Evolutionary conservation across 2,797 vertebrate genomes (phyloP), one percentile per base, ranked within the genome.

Genomic region (Neoniphon sammara): DNA sequence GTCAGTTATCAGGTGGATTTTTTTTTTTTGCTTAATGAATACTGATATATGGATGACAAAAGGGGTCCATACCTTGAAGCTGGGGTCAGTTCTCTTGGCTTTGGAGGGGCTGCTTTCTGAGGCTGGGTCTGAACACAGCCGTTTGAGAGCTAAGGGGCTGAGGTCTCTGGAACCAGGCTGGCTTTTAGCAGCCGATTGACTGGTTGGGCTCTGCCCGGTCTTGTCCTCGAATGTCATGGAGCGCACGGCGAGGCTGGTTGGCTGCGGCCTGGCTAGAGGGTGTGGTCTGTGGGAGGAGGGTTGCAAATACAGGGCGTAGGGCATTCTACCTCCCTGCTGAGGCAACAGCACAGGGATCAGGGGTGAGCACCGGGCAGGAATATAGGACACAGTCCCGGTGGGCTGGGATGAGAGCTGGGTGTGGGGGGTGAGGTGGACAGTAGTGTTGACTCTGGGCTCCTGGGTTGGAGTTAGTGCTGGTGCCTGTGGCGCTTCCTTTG

Each of bases 261-360:
- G 96, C 25, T 93, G 91, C 0, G 94, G 94, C 86, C 94, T 64
- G 54, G 73, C 70, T 23, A 84, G 76, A n/a, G 88, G 78, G 66
- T 89, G 89, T 0, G 94, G 85, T 66, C 92, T 93, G 50, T 95
- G 81, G 53, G 95, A 94, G 27, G 96, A 77, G 6, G 95, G 89
- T 17, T 94, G 95, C 84, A 98, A 50, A 60, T 96, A 98, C 20
- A 99, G 87, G 0, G 97, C 93, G 30, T 95, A 97, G 0, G 97
- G 87, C 0, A 94, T 85, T 5, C 80, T 87, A 0, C 95, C 89
- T 47, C 81, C 89, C 66, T 93, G 80, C 67, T 94, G 96, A 81
- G 96, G 95, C 77, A 97, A 89, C 50, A 97, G 87, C 53, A 97
- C 83, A 0, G 96, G 96, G 75, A 96, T 92, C 11, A 96, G 85